Percentiles rank a stretch among this genome's conserved stretches.
Conservation (phyloP, 2,797 vertebrate species). For the Cheirogaleus major region DNA sequence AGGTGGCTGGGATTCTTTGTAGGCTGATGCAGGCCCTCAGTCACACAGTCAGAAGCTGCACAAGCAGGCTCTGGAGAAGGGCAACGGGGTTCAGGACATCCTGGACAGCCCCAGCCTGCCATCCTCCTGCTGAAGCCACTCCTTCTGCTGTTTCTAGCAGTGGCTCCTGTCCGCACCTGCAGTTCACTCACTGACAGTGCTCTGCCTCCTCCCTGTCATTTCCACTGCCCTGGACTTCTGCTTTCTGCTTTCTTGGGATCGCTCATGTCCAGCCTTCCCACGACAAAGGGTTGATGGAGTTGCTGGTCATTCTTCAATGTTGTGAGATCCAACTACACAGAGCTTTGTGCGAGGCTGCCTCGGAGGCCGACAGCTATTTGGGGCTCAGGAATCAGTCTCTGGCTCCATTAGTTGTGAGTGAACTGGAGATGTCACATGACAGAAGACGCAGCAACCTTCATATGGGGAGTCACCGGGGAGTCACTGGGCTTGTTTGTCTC, state of each 20-base stretch:
- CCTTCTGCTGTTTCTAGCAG: neutral
- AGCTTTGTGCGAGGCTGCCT: neutral
- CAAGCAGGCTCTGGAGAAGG: neutral
- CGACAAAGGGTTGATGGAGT: neutral
- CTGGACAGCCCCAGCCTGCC: too few relatives aligned
- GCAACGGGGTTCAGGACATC: neutral
- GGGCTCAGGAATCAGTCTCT: neutral
- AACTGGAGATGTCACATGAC: neutral
- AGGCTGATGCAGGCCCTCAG: too few relatives aligned
- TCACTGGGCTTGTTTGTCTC: neutral
- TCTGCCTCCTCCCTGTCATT: neutral
- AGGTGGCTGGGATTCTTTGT: neutral
- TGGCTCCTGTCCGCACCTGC: rapidly evolving
- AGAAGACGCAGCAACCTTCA: neutral
- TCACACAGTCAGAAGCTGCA: neutral
- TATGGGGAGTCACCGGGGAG: neutral
- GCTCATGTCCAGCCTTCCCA: neutral
- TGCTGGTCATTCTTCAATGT: neutral
- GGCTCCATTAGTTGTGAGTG: neutral
- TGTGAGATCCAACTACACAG: neutral
- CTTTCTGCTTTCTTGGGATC: neutral
- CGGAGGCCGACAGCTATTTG: neutral
- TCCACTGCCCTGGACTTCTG: neutral
- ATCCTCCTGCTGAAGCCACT: neutral
- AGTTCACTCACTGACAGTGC: neutral